Conservation (phyloP, 2,888 invertebrate genomes). For the Monochamus alternatus region DNA sequence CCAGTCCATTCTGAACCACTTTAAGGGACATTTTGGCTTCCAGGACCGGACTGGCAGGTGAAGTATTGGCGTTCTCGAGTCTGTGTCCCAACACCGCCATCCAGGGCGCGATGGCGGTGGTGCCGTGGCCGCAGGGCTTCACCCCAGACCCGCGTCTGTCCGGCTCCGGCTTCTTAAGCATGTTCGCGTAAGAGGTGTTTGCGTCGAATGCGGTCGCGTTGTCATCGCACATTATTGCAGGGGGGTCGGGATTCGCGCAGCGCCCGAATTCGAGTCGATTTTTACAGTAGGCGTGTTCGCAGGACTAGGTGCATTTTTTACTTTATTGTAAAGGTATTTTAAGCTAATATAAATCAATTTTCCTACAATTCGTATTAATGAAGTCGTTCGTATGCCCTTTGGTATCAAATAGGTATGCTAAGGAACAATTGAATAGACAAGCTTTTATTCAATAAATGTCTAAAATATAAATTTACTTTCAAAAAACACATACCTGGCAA, state of each 20-base stretch:
- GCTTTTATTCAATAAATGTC: too few relatives aligned
- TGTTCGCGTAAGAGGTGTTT: slow-evolving; percentile 54
- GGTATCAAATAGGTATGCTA: too few relatives aligned
- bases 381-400: too few relatives aligned
- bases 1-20: slow-evolving; percentile 44
- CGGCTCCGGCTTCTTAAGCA: slow-evolving; percentile 49
- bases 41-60: slow-evolving; percentile 65
- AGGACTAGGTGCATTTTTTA: slow-evolving; percentile 60
- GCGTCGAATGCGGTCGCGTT: slow-evolving; percentile 28
- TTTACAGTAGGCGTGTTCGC: slow-evolving; percentile 60
- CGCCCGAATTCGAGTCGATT: slow-evolving; percentile 58
- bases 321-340: too few relatives aligned
- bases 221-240: slow-evolving; percentile 42
- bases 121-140: slow-evolving; percentile 69
- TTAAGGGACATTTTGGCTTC: slow-evolving; percentile 59
- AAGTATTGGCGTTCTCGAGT: slow-evolving; percentile 58
- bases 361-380: too few relatives aligned
- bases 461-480: too few relatives aligned
- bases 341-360: too few relatives aligned
- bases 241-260: slow-evolving; percentile 49
- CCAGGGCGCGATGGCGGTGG: slow-evolving; percentile 66
- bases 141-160: slow-evolving; percentile 53
- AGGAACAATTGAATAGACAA: too few relatives aligned
- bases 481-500: too few relatives aligned
- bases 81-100: slow-evolving; percentile 57